These are phyloP conservation scores for Aphidius gifuensis DNA, from an alignment of 1,140 invertebrate species.

Conservation along the genomic window DNA sequence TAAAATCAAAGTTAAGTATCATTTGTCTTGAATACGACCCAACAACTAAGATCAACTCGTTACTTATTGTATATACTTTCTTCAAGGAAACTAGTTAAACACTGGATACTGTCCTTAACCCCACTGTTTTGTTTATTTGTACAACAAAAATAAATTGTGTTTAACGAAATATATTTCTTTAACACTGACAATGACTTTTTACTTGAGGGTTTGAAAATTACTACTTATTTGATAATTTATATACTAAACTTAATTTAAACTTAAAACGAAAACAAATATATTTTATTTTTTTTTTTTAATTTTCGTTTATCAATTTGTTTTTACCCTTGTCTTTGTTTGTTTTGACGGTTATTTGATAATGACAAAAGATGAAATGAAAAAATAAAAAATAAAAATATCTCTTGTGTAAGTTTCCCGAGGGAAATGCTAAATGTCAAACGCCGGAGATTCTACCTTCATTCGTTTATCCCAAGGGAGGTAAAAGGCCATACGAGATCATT, in stretches of 20 bases:
- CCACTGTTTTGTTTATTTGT: too few species aligned
- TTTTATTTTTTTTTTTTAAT: too few species aligned
- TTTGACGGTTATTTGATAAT: too few species aligned
- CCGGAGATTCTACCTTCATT: constrained; percentile 31
- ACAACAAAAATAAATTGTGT: constrained; percentile 53
- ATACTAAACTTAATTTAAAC: too few species aligned
- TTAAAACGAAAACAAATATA: too few species aligned
- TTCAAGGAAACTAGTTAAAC: constrained; percentile 50
- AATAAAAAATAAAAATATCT: too few species aligned
- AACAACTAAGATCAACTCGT: constrained; percentile 9
- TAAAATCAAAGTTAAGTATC: constrained; percentile 54
- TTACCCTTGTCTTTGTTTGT: too few species aligned
- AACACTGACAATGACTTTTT: constrained; percentile 24
- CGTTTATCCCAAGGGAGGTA: constrained; percentile 35
- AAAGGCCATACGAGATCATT: constrained; percentile 46
- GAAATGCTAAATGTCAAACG: constrained; percentile 54
- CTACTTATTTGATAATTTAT: too few species aligned
- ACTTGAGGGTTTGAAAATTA: too few species aligned
- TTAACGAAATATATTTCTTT: constrained; percentile 41
- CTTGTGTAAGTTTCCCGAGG: constrained; percentile 34
- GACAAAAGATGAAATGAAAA: too few species aligned
- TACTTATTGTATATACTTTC: constrained; percentile 35
- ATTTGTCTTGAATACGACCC: constrained; percentile 47
- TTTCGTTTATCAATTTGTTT: too few species aligned
- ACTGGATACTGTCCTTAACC: constrained; percentile 16